Evolutionary conservation across 1,140 invertebrate species (phyloP), one percentile per base, ranked within the genome.

Genomic region (Cyclina sinensis): DNA sequence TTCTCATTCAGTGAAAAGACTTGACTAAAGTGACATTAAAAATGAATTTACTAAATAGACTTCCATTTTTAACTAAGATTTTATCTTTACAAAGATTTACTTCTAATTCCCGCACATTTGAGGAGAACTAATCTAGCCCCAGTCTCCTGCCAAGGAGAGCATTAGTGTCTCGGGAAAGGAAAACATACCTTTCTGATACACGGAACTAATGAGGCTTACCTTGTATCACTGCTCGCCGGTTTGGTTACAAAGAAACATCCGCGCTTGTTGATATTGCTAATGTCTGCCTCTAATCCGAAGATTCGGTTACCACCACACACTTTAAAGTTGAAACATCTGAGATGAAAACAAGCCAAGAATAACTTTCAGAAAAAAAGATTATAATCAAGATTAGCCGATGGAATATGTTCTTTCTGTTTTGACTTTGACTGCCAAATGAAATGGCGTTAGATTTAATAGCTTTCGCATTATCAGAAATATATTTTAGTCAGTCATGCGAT

Each of bases 231-330:
- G 46, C 68, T 43, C 59, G 11, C 32, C n/a, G 80, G 59, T 82
- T 82, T 59, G 37, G 80, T 82, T 82, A 59, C 80, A 82, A 65
- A 62, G 54, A 82, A 59, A 18, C 80, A 65, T 65, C 57, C 59
- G 18, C 57, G 32, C 68, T 65, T 82, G 80, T 82, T 82, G 80
- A 82, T 68, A 65, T 57, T 65, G 39, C 57, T 82, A 82, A 82
- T 82, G 80, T 82, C 80, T 82, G 35, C 1, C 35, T 65, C 48
- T 59, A 65, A 46, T 62, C 54, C 54, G 21, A n/a, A 32, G 57
- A 62, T 82, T 46, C 1, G 5, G 80, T 68, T 68, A 43, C 80
- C 16, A 27, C 16, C 80, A 11, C 80, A 39, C 80, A 68, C 80
- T 46, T 76, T 76, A 32, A 76, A 48, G 73, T 76, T 76, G 27